A percentile compares a stretch with the other conserved stretches of the same genome.
phyloP scores from a whole-genome alignment of 1,140 invertebrate genomes.

The Odontomachus brunneus region DNA sequence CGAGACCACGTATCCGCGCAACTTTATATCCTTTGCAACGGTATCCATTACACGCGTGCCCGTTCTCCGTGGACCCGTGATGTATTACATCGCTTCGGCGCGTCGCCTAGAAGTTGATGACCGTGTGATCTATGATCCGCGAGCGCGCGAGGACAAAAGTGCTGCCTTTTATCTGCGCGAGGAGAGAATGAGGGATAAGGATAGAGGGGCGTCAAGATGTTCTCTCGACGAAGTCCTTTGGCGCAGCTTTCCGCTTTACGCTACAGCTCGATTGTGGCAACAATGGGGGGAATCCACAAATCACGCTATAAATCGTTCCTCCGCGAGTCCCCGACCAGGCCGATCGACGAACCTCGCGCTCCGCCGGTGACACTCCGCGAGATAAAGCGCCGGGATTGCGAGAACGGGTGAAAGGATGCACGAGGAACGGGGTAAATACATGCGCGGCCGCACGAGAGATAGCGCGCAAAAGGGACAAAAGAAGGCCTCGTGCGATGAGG shows the following conservation, averaged over 20 bases:
- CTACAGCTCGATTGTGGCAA: slow-evolving; percentile 38
- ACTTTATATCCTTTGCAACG: slow-evolving; percentile 5
- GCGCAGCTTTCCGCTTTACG: slow-evolving; percentile 25
- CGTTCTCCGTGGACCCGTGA: background rate
- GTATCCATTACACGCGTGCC: slow-evolving; percentile 1
- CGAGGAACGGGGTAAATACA: slow-evolving; percentile 9
- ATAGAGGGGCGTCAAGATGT: slow-evolving; percentile 13
- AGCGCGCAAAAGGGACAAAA: background rate
- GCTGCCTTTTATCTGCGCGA: slow-evolving; percentile 18
- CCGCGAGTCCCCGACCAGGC: slow-evolving; percentile 55
- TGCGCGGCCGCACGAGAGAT: background rate
- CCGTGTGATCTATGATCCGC: slow-evolving; percentile 42
- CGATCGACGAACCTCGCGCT: slow-evolving; percentile 60
- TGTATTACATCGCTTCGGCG: background rate
- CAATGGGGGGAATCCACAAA: slow-evolving; percentile 64
- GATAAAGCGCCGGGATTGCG: slow-evolving; percentile 34
- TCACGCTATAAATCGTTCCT: slow-evolving; percentile 62
- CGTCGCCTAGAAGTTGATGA: slow-evolving; percentile 34
- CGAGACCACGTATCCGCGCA: background rate
- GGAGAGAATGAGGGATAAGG: background rate
- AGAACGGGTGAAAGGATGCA: background rate
- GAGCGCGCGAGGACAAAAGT: background rate
- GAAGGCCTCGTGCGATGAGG: background rate
- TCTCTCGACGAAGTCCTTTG: background rate
- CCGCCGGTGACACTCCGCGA: slow-evolving; percentile 29